These are phyloP conservation scores for Tuberolachnus salignus DNA, from an alignment of 2,888 invertebrate genomes.

Conservation along the genomic window DNA sequence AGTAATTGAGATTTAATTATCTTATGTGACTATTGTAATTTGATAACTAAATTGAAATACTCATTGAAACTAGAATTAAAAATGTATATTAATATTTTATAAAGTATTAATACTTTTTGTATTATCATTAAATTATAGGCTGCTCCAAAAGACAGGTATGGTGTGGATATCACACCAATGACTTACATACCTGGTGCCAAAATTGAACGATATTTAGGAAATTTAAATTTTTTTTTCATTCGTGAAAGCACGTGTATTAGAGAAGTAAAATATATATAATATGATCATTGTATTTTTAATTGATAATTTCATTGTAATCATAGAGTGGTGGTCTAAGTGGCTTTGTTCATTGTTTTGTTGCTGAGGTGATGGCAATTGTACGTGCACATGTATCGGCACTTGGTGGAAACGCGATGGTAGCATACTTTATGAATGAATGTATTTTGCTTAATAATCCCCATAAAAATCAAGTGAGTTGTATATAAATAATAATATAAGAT, in stretches of 20 bases:
- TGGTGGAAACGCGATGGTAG: conserved; percentile 94
- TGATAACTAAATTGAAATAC: too few species aligned
- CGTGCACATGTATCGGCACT: conserved; percentile 90
- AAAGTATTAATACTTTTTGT: neutral
- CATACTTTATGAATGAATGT: conserved; percentile 91
- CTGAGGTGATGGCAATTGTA: conserved; percentile 90
- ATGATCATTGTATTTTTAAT: neutral
- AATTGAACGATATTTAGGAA: conserved; percentile 83
- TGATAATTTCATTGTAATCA: conserved; percentile 29
- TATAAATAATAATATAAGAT: neutral
- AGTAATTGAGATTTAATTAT: too few species aligned
- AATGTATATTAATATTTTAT: neutral
- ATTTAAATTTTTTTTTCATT: conserved; percentile 92
- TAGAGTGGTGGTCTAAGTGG: conserved; percentile 83
- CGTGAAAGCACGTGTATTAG: conserved; percentile 90
- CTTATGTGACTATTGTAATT: too few species aligned
- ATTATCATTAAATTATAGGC: conserved; percentile 31
- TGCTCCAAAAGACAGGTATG: conserved; percentile 61
- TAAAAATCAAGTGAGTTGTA: conserved; percentile 84
- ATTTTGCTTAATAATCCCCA: conserved; percentile 90
- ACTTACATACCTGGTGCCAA: conserved; percentile 78
- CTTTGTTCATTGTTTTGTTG: conserved; percentile 91
- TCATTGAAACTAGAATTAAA: too few species aligned
- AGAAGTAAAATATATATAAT: conserved; percentile 66
- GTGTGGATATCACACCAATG: conserved; percentile 82